These are phyloP conservation scores for Peromyscus maniculatus DNA, from an alignment of 2,113 vertebrate genomes.

Conservation along the genomic window DNA sequence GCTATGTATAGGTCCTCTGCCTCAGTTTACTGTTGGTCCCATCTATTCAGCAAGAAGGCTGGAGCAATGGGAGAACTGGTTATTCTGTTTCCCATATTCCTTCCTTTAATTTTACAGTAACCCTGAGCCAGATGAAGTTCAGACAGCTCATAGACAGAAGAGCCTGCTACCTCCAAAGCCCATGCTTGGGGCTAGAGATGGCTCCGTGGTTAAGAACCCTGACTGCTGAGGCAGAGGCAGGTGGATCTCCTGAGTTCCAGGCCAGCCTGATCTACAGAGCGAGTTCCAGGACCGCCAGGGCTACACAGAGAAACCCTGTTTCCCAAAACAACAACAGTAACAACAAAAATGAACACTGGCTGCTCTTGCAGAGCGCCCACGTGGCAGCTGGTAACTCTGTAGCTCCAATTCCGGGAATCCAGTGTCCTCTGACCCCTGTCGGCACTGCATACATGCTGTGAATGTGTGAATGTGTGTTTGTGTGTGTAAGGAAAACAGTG, in stretches of 20 bases:
- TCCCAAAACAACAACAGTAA: too few relatives aligned
- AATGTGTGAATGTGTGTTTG: neutral
- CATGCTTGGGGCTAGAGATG: neutral
- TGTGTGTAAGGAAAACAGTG: neutral
- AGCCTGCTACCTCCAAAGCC: neutral
- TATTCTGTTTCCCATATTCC: neutral
- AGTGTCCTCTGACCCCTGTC: neutral
- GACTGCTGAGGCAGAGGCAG: neutral
- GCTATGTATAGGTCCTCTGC: neutral
- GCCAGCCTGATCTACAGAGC: neutral
- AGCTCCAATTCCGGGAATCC: neutral
- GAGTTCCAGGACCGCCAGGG: neutral
- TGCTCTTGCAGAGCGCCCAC: neutral
- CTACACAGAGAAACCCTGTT: neutral
- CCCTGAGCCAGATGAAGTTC: neutral
- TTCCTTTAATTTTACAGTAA: neutral
- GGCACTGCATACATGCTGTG: neutral
- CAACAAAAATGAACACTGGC: neutral
- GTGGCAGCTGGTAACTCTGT: neutral
- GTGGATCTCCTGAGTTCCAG: neutral
- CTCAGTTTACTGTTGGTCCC: neutral
- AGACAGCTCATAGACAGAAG: neutral
- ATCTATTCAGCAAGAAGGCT: neutral
- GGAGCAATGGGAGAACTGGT: neutral
- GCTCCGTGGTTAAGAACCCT: neutral